Conservation (phyloP, 2,888 invertebrate species). For the Erebia ligea region DNA sequence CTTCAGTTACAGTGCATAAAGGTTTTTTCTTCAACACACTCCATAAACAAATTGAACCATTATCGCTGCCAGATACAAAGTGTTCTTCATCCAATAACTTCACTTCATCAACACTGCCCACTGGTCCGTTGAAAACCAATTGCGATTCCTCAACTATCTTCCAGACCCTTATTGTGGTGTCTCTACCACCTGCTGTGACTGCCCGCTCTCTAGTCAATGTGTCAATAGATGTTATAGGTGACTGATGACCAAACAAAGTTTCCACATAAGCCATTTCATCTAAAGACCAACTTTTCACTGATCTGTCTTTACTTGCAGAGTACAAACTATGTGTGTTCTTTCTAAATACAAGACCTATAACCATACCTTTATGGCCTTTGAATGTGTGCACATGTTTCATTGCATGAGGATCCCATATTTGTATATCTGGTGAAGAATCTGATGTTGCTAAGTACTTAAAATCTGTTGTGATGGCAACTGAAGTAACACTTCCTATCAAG, state of each 20-base stretch:
- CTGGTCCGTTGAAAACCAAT: conserved; percentile 94
- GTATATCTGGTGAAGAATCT: conserved; percentile 84
- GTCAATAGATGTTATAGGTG: conserved; percentile 93
- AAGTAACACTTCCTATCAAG: conserved; percentile 81
- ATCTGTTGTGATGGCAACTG: conserved; percentile 90
- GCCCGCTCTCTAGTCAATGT: conserved; percentile 93
- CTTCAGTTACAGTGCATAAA: conserved; percentile 85
- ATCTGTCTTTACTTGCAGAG: conserved; percentile 89
- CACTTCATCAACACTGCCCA: conserved; percentile 92
- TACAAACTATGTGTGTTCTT: conserved; percentile 93
- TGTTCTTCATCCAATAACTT: conserved; percentile 96
- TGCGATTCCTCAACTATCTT: conserved; percentile 99
- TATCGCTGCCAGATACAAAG: conserved; percentile 96
- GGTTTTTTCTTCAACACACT: conserved; percentile 94
- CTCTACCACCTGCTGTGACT: conserved; percentile 94
- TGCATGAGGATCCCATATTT: conserved; percentile 92
- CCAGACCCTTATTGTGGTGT: conserved; percentile 95
- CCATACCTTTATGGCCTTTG: conserved; percentile 88
- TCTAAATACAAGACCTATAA: conserved; percentile 92
- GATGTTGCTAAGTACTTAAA: conserved; percentile 89
- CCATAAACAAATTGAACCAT: conserved; percentile 94
- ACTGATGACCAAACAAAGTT: conserved; percentile 97
- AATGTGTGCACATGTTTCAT: conserved; percentile 91
- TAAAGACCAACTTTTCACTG: conserved; percentile 97
- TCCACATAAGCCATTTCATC: conserved; percentile 98